phyloP scores from a whole-genome alignment of 1,140 invertebrate species.

The honey bee (Apis mellifera) region DNA sequence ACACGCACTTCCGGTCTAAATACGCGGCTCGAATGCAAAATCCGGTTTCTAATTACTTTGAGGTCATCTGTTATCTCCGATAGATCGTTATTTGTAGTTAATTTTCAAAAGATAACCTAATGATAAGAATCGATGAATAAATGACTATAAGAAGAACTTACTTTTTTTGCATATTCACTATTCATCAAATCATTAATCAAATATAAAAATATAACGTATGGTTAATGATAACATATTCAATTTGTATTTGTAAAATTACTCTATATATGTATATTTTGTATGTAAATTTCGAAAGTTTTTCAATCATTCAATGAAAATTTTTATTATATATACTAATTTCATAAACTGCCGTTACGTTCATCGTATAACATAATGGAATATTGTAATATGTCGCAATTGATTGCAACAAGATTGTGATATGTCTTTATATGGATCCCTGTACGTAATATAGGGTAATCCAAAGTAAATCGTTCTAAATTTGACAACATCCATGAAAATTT shows the following conservation, averaged over 20 bases:
- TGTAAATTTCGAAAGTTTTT: background rate
- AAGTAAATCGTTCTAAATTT: slow-evolving; percentile 33
- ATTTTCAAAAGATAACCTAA: slow-evolving; percentile 45
- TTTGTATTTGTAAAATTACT: background rate
- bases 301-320: background rate
- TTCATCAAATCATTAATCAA: background rate
- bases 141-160: background rate
- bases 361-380: background rate
- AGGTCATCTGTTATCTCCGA: slow-evolving; percentile 46
- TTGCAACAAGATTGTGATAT: slow-evolving; percentile 4
- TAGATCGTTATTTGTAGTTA: slow-evolving; percentile 45
- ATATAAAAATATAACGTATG: no score
- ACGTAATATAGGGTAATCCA: slow-evolving; percentile 3
- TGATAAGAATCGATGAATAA: slow-evolving; percentile 14
- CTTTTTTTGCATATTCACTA: background rate
- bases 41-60: slow-evolving; percentile 64
- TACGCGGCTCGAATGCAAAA: slow-evolving; percentile 65
- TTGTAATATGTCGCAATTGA: background rate
- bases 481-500: slow-evolving; percentile 38
- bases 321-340: background rate
- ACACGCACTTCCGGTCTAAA: slow-evolving; percentile 68
- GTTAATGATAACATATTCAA: background rate
- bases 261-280: no score
- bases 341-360: background rate
- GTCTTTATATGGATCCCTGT: slow-evolving; percentile 24